These are phyloP conservation scores for Falco rusticolus DNA, from an alignment of 2,797 vertebrate species.

Conservation along the genomic window DNA sequence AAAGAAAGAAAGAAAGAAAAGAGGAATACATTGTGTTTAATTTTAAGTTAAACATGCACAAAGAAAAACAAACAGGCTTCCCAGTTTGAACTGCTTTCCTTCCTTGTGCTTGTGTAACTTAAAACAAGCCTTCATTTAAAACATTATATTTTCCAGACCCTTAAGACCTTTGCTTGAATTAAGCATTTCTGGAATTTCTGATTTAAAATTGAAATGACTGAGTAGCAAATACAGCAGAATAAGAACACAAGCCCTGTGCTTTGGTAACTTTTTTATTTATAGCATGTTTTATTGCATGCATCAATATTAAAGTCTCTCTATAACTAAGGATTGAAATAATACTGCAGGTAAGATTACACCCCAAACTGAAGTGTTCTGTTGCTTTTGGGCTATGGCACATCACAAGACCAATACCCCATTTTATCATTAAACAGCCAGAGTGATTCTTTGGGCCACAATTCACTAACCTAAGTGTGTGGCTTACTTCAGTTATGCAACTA, in stretches of 20 bases:
- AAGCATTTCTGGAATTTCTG: constrained; percentile 51
- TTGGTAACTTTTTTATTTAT: background rate
- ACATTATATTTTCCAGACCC: constrained; percentile 6
- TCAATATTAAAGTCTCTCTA: background rate
- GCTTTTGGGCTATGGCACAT: background rate
- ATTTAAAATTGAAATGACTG: constrained; percentile 16
- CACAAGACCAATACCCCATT: background rate
- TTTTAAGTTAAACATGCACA: constrained; percentile 41
- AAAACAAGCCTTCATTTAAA: constrained; percentile 58
- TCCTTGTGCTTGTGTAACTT: background rate
- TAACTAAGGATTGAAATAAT: background rate
- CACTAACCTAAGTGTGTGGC: background rate
- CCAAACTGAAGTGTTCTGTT: background rate
- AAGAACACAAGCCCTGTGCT: background rate
- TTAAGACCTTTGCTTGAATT: constrained; percentile 29
- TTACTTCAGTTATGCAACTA: background rate
- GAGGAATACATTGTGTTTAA: background rate
- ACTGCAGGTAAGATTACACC: background rate
- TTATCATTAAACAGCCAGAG: background rate
- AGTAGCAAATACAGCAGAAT: background rate
- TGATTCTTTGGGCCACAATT: background rate
- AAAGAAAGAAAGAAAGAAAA: background rate
- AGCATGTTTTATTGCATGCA: background rate
- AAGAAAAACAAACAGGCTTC: constrained; percentile 39
- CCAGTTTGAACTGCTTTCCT: constrained; percentile 27